Conservation (phyloP, 2,797 vertebrate genomes). For the Cyclopterus lumpus region DNA sequence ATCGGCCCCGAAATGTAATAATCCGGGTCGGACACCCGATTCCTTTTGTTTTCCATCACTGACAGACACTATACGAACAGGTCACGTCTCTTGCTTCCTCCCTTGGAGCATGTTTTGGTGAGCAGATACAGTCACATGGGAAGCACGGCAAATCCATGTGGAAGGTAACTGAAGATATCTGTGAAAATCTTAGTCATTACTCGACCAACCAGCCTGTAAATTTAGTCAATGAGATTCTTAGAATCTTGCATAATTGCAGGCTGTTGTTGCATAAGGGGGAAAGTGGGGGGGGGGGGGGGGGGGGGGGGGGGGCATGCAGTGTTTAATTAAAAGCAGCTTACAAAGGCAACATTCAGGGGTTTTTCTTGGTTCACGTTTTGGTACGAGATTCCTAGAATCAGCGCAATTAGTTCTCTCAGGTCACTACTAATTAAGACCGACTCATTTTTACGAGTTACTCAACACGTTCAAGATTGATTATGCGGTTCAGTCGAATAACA, state of each 20-base stretch:
- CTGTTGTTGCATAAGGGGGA: slow-evolving; percentile 65
- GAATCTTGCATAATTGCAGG: slow-evolving; percentile 68
- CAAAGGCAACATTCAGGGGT: slow-evolving; percentile 77
- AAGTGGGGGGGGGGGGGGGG: slow-evolving; percentile 1
- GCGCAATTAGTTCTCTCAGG: slow-evolving; percentile 27
- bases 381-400: slow-evolving; percentile 69
- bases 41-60: not conserved
- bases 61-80: not conserved
- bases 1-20: not conserved
- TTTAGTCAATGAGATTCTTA: slow-evolving; percentile 47
- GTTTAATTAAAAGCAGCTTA: slow-evolving; percentile 78
- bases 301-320: slow-evolving; percentile 42
- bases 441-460: not conserved
- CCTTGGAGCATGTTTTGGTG: not conserved
- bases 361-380: slow-evolving; percentile 57
- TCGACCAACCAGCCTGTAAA: slow-evolving; percentile 4
- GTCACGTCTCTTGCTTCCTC: not conserved
- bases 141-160: not conserved
- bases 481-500: not conserved
- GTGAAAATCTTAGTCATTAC: slow-evolving; percentile 11
- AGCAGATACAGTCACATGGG: not conserved
- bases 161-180: slow-evolving; percentile 14
- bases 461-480: not conserved
- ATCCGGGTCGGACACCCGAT: not conserved
- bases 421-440: slow-evolving; percentile 36